A percentile compares a stretch with the other conserved stretches of the same genome.
Evolutionary conservation across 2,797 vertebrate genomes (phyloP).

Genomic region (Acrossocheilus wenchowensis): DNA sequence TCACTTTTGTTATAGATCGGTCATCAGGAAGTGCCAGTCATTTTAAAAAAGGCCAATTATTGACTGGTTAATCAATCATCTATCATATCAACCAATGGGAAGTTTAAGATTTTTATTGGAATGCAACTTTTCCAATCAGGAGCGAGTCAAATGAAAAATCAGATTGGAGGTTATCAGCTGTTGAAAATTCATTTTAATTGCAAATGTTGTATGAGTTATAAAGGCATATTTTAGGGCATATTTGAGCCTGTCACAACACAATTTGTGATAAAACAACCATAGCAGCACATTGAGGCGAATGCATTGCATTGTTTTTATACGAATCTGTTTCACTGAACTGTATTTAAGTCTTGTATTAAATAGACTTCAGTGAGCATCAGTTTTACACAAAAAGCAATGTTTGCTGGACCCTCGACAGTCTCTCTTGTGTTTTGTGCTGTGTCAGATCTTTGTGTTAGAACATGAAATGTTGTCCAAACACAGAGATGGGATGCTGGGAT

Average conservation of each 20-base stretch:
- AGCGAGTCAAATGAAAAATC: not conserved
- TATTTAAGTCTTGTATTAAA: not conserved
- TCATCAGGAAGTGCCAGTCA: not conserved
- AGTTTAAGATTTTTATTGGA: not conserved
- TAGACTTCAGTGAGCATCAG: not conserved
- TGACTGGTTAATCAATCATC: not conserved
- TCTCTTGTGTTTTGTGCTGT: not conserved
- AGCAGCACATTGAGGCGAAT: no score
- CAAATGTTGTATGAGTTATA: not conserved
- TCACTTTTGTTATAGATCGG: not conserved
- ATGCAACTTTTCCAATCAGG: no score
- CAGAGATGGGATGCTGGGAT: slow-evolving; percentile 10
- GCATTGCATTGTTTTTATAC: not conserved
- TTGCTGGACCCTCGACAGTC: not conserved
- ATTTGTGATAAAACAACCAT: not conserved
- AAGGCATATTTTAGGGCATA: not conserved
- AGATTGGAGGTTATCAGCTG: no score
- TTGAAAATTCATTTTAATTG: not conserved
- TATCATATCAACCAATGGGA: not conserved
- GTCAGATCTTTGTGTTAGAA: slow-evolving; percentile 8
- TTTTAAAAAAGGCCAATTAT: not conserved
- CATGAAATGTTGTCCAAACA: slow-evolving; percentile 14
- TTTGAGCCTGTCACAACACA: not conserved
- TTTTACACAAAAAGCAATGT: not conserved
- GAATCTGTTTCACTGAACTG: not conserved